Evolutionary conservation across 2,797 vertebrate species (phyloP).

Genomic region (Botia almorhae): DNA sequence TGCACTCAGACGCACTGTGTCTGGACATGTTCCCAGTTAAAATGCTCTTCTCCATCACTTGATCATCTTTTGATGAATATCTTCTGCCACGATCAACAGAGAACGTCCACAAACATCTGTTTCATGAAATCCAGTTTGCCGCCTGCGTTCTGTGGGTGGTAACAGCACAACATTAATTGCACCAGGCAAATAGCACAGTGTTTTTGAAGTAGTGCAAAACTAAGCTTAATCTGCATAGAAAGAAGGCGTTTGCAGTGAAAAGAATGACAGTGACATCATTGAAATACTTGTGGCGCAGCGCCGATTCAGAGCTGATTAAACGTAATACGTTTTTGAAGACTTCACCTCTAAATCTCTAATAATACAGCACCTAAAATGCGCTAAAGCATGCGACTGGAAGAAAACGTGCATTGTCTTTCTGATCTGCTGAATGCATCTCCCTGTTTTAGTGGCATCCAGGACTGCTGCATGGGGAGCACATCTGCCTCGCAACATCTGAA

Average conservation of each 20-base stretch:
- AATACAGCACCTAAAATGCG: background rate
- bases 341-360: background rate
- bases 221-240: no score
- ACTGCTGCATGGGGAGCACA: conserved; percentile 59
- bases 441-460: conserved; percentile 50
- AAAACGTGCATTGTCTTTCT: conserved; percentile 16
- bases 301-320: background rate
- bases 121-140: background rate
- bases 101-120: background rate
- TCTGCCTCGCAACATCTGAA: conserved; percentile 68
- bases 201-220: background rate
- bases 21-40: background rate
- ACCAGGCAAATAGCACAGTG: background rate
- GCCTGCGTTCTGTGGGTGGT: background rate
- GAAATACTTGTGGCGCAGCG: background rate
- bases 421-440: conserved; percentile 16
- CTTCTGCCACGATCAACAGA: background rate
- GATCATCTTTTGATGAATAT: background rate
- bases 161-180: background rate
- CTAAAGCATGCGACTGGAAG: background rate
- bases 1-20: background rate
- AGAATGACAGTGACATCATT: background rate
- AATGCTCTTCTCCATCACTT: background rate
- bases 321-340: background rate
- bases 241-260: background rate